Evolutionary conservation across 2,797 vertebrate genomes (phyloP).

Genomic region (Syndactyla subalaris): DNA sequence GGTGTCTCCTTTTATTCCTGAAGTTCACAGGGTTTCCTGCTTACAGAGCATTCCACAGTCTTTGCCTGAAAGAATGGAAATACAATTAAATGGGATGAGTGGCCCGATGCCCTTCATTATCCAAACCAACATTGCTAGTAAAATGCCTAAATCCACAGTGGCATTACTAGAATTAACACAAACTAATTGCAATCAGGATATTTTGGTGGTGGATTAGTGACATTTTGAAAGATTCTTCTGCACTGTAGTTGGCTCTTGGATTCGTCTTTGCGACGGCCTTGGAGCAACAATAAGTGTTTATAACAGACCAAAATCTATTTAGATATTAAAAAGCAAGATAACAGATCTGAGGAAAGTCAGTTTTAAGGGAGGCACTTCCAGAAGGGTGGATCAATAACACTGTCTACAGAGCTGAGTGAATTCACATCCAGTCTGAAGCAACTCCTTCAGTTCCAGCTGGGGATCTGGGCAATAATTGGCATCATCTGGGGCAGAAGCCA

Average conservation of each 20-base stretch:
- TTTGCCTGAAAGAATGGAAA: neutral
- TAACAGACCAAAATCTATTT: neutral
- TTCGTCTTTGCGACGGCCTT: neutral
- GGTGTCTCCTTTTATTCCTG: neutral
- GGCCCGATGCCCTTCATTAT: neutral
- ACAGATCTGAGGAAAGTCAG: neutral
- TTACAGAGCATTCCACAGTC: neutral
- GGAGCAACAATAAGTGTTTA: neutral
- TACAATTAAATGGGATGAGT: neutral
- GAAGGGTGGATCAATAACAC: neutral
- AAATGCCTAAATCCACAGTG: neutral
- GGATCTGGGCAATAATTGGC: neutral
- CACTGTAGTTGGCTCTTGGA: neutral
- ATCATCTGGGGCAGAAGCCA: neutral
- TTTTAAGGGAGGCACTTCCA: neutral
- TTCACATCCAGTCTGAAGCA: neutral
- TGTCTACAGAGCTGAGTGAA: neutral
- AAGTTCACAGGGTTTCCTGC: neutral
- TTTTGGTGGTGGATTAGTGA: neutral
- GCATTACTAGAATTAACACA: neutral
- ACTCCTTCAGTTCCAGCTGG: neutral
- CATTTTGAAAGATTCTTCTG: neutral
- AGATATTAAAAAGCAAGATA: neutral
- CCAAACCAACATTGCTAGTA: neutral
- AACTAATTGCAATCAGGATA: neutral